A percentile compares a stretch with the other conserved stretches of the same genome.
phyloP scores from a whole-genome alignment of 37 sponge, comb jelly and placozoan species.

The Theonella swinhoei region DNA sequence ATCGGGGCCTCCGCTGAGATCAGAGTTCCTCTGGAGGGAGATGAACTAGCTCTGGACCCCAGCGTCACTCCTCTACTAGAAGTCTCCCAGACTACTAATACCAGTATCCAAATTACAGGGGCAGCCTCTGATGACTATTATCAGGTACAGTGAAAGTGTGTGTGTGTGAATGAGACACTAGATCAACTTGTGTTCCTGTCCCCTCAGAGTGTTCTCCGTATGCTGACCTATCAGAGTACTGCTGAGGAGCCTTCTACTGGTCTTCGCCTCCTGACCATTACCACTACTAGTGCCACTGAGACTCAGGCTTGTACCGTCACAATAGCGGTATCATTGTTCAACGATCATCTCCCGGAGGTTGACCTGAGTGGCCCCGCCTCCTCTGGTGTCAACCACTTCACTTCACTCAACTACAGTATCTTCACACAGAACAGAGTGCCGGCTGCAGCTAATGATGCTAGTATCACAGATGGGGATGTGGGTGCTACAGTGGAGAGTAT shows the following conservation, averaged over 20 bases:
- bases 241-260: slow-evolving; percentile 37
- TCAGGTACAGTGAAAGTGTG: no score
- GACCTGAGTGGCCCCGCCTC: slow-evolving; percentile 56
- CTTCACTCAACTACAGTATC: slow-evolving; percentile 13
- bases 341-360: slow-evolving; percentile 41
- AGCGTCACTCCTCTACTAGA: not conserved
- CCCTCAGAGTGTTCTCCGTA: not conserved
- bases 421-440: not conserved
- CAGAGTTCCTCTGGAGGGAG: slow-evolving; percentile 23
- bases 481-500: slow-evolving; percentile 14
- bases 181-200: no score
- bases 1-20: slow-evolving; percentile 21
- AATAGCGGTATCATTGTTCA: slow-evolving; percentile 13
- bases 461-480: slow-evolving; percentile 31
- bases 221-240: not conserved
- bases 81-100: not conserved
- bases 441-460: slow-evolving; percentile 28
- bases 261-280: not conserved
- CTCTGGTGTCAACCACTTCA: slow-evolving; percentile 29
- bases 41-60: slow-evolving; percentile 7
- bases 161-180: not conserved
- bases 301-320: slow-evolving; percentile 20
- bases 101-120: slow-evolving; percentile 21
- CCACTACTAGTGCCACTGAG: slow-evolving; percentile 6
- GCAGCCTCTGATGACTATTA: slow-evolving; percentile 12